Percentiles rank a stretch among this genome's conserved stretches.
Conservation (phyloP, 2,797 vertebrate species). For the Lepus oiostolus region DNA sequence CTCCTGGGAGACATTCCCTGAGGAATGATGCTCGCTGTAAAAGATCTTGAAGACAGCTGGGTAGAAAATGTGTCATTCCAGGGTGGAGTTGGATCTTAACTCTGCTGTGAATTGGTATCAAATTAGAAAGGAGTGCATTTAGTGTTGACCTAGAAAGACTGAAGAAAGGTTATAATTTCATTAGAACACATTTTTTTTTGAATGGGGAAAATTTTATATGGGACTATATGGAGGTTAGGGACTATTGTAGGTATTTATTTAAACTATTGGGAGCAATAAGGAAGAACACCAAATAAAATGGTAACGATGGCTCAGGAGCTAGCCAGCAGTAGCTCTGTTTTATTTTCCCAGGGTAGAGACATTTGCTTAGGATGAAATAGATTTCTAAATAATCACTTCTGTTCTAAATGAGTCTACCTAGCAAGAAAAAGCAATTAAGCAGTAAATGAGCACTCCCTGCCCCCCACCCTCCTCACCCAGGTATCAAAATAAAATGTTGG, state of each 20-base stretch:
- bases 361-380: slow-evolving; percentile 79
- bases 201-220: slow-evolving; percentile 29
- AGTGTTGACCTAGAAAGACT: slow-evolving; percentile 65
- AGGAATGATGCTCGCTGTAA: slow-evolving; percentile 33
- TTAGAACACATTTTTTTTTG: slow-evolving; percentile 52
- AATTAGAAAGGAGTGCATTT: slow-evolving; percentile 64
- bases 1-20: neutral
- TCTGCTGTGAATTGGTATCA: slow-evolving; percentile 57
- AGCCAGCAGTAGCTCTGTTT: slow-evolving; percentile 59
- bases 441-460: neutral
- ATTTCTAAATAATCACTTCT: slow-evolving; percentile 78
- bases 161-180: slow-evolving; percentile 62
- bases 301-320: slow-evolving; percentile 53
- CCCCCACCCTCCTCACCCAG: slow-evolving; percentile 6
- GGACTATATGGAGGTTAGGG: slow-evolving; percentile 17
- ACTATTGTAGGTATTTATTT: slow-evolving; percentile 56
- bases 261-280: slow-evolving; percentile 69
- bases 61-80: slow-evolving; percentile 24
- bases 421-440: slow-evolving; percentile 73
- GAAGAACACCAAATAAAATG: slow-evolving; percentile 54
- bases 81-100: slow-evolving; percentile 2
- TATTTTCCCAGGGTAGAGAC: slow-evolving; percentile 75
- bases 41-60: neutral
- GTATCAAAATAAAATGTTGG: slow-evolving; percentile 71
- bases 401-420: slow-evolving; percentile 70